Evolutionary conservation across 2,113 vertebrate species (phyloP), one percentile per base, ranked within the genome.

Genomic region (Hemicordylus capensis): DNA sequence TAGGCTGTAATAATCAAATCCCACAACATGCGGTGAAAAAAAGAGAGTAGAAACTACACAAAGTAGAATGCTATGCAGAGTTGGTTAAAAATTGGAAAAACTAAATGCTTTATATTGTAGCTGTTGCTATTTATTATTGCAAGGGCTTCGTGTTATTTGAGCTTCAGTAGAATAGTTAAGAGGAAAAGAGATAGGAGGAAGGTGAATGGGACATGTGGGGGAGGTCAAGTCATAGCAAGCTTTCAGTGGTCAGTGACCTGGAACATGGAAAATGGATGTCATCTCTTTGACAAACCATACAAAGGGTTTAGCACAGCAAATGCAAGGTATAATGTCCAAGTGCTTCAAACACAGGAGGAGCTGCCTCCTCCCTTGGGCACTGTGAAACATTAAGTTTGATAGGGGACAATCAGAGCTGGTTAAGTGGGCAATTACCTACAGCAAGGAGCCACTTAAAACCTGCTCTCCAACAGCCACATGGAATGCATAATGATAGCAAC

Each of bases 1-100:
- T 93, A 87, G 89, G 88, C 93, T 91, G 84, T 88, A 91, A 91
- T 94, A 90, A 93, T 89, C 84, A 87, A 91, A 93, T 91, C 82
- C 87, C 92, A 78, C 78, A 93, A 81, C 86, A 84, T 70, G 93
- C n/a, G 76, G 79, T 93, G 93, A 90, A 88, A 86, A 82, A 37
- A 11, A 79, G 81, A 76, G n/a, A 59, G 28, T 14, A 6, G 39
- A 72, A 58, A n/a, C 4, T 72, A 48, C 75, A 76, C 44, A 81
- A 80, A 69, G 73, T 44, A 59, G 66, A 79, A 28, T 48, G 39
- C 51, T 64, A 59, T 15, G 69, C 78, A 70, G 89, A 69, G 79
- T 85, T 72, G 42, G 17, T 9, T 54, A 88, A 90, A 72, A 39
- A 69, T 81, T 91, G 91, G 34, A 6, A 88, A 90, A 80, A 8